Evolutionary conservation across 2,888 invertebrate genomes (phyloP), one percentile per base, ranked within the genome.

Genomic region (Microctonus brassicae): DNA sequence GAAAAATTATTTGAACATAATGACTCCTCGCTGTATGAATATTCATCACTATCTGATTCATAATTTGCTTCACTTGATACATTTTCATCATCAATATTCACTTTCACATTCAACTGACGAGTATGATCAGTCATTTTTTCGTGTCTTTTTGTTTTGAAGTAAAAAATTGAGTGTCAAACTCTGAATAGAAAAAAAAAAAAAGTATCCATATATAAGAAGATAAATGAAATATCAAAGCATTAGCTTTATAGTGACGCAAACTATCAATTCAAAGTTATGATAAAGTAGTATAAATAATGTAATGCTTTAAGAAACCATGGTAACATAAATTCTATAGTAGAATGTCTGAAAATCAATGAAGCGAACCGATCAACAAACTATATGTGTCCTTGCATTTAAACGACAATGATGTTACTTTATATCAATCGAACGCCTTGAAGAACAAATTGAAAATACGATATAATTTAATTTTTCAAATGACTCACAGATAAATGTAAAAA

Each of bases 1-100:
- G 60, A 78, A 9, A 82, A 82, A 39, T 76, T 76, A 6, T 82
- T 81, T 0, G 83, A 83, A 62, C 76, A 81, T 55, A 82, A 78
- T 1, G 83, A 83, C 6, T 84, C 84, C 7, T 76, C 80, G 26
- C 75, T 77, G 33, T 84, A 84, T 22, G 77, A 74, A 29, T 81
- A 81, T 73, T 84, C 81, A 10, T 77, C 70, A 34, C 82, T 81
- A 22, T 22, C 62, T 34, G 29, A 77, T 71, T 52, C 74, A 65
- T 52, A 64, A 11, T 80, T 77, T 73, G 0, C 74, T 42, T 78
- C 78, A 34, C 11, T 34, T 9, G n/a, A 55, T 26, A 22, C 33
- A n/a, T 76, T 74, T 5, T 78, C 76, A 9, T 72, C 76, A 4
- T 77, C 78, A 60, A 77, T 75, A 42, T 76, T 68, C 62, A 71